Evolutionary conservation across 1,140 invertebrate genomes (phyloP).

Genomic region (Drosophila pruinosa): DNA sequence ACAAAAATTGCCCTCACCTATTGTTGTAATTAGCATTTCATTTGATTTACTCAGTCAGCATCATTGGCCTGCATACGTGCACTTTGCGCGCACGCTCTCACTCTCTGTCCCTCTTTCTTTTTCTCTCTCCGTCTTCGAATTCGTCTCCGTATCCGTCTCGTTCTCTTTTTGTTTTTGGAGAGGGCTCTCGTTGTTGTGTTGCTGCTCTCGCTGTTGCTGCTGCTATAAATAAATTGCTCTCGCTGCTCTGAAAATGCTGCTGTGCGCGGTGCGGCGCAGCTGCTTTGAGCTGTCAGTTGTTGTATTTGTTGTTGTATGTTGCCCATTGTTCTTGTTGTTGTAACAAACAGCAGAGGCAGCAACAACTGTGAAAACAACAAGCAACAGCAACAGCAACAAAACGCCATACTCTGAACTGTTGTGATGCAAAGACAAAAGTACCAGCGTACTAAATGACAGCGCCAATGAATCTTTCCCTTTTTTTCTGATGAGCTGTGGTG

Average conservation of each 20-base stretch:
- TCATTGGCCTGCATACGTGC: conserved; percentile 61
- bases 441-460: conserved; percentile 19
- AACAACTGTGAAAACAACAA: conserved; percentile 55
- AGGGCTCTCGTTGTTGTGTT: conserved; percentile 29
- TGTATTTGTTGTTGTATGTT: no score
- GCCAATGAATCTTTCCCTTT: conserved; percentile 19
- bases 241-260: conserved; percentile 58
- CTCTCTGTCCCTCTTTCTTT: conserved; percentile 43
- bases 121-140: background rate
- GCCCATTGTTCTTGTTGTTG: conserved; percentile 33
- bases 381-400: conserved; percentile 52
- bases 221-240: conserved; percentile 49
- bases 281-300: conserved; percentile 61
- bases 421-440: conserved; percentile 34
- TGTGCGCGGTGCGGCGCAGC: conserved; percentile 68
- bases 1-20: conserved; percentile 39
- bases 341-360: conserved; percentile 53
- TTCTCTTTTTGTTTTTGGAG: conserved; percentile 15
- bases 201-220: conserved; percentile 30
- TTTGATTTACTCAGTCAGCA: conserved; percentile 50
- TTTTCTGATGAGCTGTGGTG: conserved; percentile 16
- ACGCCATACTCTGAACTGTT: conserved; percentile 40
- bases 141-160: conserved; percentile 11
- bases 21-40: conserved; percentile 49
- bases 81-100: conserved; percentile 66